Conservation (phyloP, 2,797 vertebrate species). For the Rhincodon typus region DNA sequence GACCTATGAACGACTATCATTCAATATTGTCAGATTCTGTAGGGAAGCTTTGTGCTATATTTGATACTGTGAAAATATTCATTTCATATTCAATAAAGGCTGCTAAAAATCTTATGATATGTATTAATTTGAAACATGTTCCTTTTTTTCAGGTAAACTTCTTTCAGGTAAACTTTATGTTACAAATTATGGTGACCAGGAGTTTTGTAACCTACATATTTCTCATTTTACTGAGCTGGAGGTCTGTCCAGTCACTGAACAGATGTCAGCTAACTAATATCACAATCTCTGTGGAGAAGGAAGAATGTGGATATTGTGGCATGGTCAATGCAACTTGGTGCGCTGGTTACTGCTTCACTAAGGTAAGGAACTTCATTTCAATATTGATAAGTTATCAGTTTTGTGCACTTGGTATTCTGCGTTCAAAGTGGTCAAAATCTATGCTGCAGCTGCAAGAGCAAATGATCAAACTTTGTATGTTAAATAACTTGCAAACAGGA, state of each 20-base stretch:
- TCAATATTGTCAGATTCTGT: not conserved
- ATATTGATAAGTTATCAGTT: not conserved
- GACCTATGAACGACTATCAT: too few species aligned
- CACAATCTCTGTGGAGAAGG: slow-evolving; percentile 69
- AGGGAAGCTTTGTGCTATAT: not conserved
- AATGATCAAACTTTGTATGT: not conserved
- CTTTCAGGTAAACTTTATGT: not conserved
- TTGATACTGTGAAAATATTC: not conserved
- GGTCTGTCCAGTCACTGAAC: slow-evolving; percentile 53
- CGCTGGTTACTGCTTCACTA: slow-evolving; percentile 68
- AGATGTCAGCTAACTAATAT: slow-evolving; percentile 65
- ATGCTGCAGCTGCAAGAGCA: not conserved
- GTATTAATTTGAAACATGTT: not conserved
- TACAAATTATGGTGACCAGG: slow-evolving; percentile 40
- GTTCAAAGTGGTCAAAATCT: not conserved
- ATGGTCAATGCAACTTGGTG: slow-evolving; percentile 72
- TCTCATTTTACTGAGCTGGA: slow-evolving; percentile 61
- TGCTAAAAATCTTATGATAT: not conserved
- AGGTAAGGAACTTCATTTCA: slow-evolving; percentile 57
- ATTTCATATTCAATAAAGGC: not conserved
- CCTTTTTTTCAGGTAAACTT: not conserved
- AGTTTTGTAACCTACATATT: slow-evolving; percentile 62
- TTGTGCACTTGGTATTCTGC: not conserved
- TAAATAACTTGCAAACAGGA: not conserved
- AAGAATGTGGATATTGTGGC: slow-evolving; percentile 66